Evolutionary conservation across 2,888 invertebrate species (phyloP), one percentile per base, ranked within the genome.

Genomic region (Scaptomyza tumidula): DNA sequence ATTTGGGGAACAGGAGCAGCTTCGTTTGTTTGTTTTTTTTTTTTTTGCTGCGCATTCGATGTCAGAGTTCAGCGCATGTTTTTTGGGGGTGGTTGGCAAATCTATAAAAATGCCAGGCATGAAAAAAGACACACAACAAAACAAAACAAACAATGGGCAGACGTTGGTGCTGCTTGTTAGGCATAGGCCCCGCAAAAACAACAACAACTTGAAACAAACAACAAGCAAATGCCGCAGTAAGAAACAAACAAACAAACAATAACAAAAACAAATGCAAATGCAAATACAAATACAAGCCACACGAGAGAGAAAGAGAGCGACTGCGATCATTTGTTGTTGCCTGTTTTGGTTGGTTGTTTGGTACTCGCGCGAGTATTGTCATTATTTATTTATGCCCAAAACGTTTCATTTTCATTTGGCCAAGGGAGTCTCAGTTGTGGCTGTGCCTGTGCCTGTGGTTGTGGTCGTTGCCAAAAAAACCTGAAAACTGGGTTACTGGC

Each of bases 371-470:
- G 75, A 74, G 78, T 68, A 78, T 88, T 88, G 88, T 84, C 83
- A 84, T 88, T 84, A 84, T 84, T 84, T 84, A 84, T 84, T 88
- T 84, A 84, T 84, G 86, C 89, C 87, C 78, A 88, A 84, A 88
- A 84, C 89, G 83, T 84, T 88, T 81, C 86, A 86, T 81, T 83
- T 83, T 83, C 83, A 83, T 83, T 83, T 84, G 84, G 87, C 70
- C 87, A 82, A 84, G 89, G 83, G 87, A 88, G 87, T 77, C 75
- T 84, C 37, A 58, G 35, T 35, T 37, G 37, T n/a, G 52, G 54
- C 44, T 54, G 53, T 65, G 27, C 52, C 46, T 19, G 58, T 49
- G 13, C 0, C 4, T 35, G 39, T 41, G 52, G 52, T 48, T 54
- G 54, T 65, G 29, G 58, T 44, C 31, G 72, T 59, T 69, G 67